These are phyloP conservation scores for Falco naumanni DNA, from an alignment of 2,797 vertebrate genomes.

Conservation along the genomic window DNA sequence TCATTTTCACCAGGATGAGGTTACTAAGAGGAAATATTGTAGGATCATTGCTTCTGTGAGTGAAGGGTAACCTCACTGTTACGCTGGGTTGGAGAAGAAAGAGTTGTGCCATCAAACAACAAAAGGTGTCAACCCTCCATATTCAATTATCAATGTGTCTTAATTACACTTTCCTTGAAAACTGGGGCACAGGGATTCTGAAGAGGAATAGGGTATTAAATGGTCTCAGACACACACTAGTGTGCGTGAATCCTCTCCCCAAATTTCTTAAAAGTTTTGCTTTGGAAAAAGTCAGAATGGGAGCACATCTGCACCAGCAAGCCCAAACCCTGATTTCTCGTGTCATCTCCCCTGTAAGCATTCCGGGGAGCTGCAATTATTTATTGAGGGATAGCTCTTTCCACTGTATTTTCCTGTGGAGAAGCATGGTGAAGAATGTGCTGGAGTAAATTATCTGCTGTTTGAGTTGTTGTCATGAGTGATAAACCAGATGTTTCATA, in stretches of 20 bases:
- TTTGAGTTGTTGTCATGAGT: constrained; percentile 48
- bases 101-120: neutral
- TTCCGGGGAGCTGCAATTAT: neutral
- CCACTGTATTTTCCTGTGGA: neutral
- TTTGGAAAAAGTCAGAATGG: neutral
- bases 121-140: neutral
- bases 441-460: constrained; percentile 12
- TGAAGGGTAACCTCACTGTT: neutral
- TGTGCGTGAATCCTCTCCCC: neutral
- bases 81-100: neutral
- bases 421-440: neutral
- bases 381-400: neutral
- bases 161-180: neutral
- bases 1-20: neutral
- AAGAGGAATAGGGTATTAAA: neutral
- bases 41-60: neutral
- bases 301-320: neutral
- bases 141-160: neutral
- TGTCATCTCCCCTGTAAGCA: neutral
- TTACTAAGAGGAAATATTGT: neutral
- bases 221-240: neutral
- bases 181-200: neutral
- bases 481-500: constrained; percentile 44
- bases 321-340: neutral
- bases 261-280: neutral